A percentile compares a stretch with the other conserved stretches of the same genome.
These are phyloP conservation scores for Heterodera carotae DNA, from an alignment of 1,140 invertebrate genomes.

Conservation along the genomic window DNA sequence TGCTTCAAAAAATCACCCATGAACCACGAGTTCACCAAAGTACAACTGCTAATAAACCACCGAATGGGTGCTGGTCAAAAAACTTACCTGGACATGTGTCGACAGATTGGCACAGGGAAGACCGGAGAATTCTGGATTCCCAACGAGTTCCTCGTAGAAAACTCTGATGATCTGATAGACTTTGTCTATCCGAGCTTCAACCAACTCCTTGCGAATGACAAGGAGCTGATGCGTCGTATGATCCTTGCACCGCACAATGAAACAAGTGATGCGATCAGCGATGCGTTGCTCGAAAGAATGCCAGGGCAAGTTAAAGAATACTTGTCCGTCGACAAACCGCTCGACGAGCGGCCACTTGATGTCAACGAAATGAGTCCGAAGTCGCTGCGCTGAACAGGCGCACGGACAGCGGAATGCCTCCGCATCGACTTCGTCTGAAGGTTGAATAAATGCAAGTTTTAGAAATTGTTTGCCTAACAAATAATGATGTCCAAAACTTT, in stretches of 20 bases:
- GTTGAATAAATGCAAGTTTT: too few species aligned
- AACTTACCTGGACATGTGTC: too few species aligned
- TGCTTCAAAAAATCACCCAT: constrained; percentile 1
- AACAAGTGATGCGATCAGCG: not conserved
- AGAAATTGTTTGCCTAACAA: too few species aligned
- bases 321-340: constrained; percentile 1
- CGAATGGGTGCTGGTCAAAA: too few species aligned
- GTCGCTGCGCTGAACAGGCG: constrained; percentile 2
- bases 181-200: not conserved
- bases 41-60: not conserved
- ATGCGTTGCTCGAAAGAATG: not conserved
- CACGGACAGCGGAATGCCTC: constrained; percentile 6
- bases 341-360: constrained; percentile 12
- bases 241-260: constrained; percentile 17
- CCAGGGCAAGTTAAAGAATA: not conserved
- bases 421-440: constrained; percentile 23
- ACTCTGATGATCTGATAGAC: too few species aligned
- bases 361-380: too few species aligned
- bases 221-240: not conserved
- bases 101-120: too few species aligned
- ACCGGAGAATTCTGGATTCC: too few species aligned
- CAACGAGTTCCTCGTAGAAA: too few species aligned
- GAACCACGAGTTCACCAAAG: not conserved
- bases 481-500: too few species aligned
- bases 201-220: not conserved